phyloP scores from a whole-genome alignment of 2,888 invertebrate genomes.

The Axea sp. region DNA sequence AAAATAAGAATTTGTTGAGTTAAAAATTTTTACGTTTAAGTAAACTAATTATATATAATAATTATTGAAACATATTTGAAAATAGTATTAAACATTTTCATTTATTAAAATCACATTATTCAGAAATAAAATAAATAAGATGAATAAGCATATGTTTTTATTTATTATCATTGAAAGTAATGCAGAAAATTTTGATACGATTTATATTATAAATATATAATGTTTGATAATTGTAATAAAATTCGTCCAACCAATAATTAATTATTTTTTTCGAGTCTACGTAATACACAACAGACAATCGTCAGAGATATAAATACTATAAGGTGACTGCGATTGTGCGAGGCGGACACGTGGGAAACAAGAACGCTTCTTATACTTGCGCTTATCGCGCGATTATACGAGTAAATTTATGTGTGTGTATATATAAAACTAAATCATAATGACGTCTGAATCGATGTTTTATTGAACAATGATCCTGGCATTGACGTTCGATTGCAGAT shows the following conservation, averaged over 20 bases:
- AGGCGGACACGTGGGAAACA: constrained; percentile 60
- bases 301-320: constrained; percentile 56
- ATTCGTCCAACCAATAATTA: constrained; percentile 46
- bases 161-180: constrained; percentile 2
- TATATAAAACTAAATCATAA: constrained; percentile 57
- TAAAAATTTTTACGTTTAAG: too few species aligned
- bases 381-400: constrained; percentile 60
- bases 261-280: constrained; percentile 59
- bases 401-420: constrained; percentile 59
- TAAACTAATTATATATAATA: too few species aligned
- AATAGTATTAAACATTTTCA: too few species aligned
- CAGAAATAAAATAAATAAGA: too few species aligned
- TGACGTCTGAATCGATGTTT: constrained; percentile 56
- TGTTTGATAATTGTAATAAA: constrained; percentile 33
- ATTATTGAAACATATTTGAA: too few species aligned
- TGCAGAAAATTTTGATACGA: constrained; percentile 11
- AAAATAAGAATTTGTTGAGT: too few species aligned
- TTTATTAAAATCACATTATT: too few species aligned
- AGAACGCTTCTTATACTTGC: constrained; percentile 62
- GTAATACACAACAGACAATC: constrained; percentile 57
- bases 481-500: constrained; percentile 45
- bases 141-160: too few species aligned
- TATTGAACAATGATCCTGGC: constrained; percentile 53
- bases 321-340: constrained; percentile 51
- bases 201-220: constrained; percentile 23